Evolutionary conservation across 1,140 invertebrate genomes (phyloP), one percentile per base, ranked within the genome.

Genomic region (Cheumatopsyche charites): DNA sequence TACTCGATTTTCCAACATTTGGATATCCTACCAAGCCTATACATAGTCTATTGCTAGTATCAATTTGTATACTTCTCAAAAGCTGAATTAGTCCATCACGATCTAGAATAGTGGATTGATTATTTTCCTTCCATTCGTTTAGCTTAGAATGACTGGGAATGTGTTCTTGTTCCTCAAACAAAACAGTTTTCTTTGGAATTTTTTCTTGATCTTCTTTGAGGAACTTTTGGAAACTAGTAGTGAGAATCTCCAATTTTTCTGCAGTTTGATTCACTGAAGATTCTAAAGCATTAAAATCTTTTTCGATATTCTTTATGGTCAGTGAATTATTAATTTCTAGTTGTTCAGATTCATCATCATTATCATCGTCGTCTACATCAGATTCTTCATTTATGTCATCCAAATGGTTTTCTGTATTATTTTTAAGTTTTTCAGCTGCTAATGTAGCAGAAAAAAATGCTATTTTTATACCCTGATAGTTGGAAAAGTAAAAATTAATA

Each of bases 1-100:
- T 98, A 55, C 97, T 99, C 85, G 96, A 98, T 85, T 99, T 99
- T 13, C 98, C 98, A 41, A 99, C 98, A 87, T 99, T 99, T 0
- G 98, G 98, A 86, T 99, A 99, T 0, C 98, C 98, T 76, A 98
- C 95, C 81, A 98, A 87, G 47, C 96, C 96, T 74, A 98, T 88
- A 41, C 94, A 95, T 0, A 90, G 88, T 12, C 90, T 78, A 47
- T 81, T 84, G 82, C 88, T 73, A 87, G 85, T 73, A 87, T 90
- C 85, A 71, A 76, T 81, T 77, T 90, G 89, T 42, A 93, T 82
- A 17, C 79, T 84, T 77, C 87, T 89, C 41, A 97, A 90, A 12
- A 96, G 85, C 69, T 86, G 80, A 61, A 91, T 87, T 15, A 91
- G 80, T 78, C 87, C 86, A 67, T 87, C 82, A 73, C 87, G 84